Evolutionary conservation across 2,797 vertebrate genomes (phyloP), one percentile per base, ranked within the genome.

Genomic region (Enteromius anoplus): DNA sequence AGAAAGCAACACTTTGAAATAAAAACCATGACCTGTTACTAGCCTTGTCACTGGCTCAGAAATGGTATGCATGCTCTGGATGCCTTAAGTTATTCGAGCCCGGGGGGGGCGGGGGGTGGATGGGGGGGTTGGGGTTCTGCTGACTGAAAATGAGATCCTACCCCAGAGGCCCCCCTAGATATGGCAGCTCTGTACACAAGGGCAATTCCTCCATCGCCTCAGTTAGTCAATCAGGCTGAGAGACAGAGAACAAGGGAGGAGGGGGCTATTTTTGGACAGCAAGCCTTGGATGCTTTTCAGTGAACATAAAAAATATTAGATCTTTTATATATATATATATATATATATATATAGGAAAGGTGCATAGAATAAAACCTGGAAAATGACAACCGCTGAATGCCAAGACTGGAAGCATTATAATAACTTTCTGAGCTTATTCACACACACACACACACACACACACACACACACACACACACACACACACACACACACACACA

Each of bases 231-330:
- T 86, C 87, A 83, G 75, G 37, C 77, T 75, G 17, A 60, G 14
- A 80, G 78, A 68, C 42, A 84, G 73, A 40, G 78, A 88, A 90
- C 92, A 88, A 89, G 87, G 87, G 83, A 55, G 69, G 49, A 47
- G 42, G 86, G 85, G 49, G 80, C 70, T 73, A 83, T 70, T 77
- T 60, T 77, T 34, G 47, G 73, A 11, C 64, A 51, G 73, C 64
- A 49, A n/a, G 65, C 26, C 37, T 69, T 45, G 64, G 73, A 58
- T 83, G 34, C 12, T 23, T 77, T 83, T 77, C 26, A 60, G 40
- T 69, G 49, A 75, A 68, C 45, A 34, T 69, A 66, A 58, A 83
- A 58, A 58, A 60, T n/a, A 73, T 51, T 2, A 71, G n/a, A 23
- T 73, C 26, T 60, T 47, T 47, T 45, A 45, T 45, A 51, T 65